Evolutionary conservation across 1,140 invertebrate species (phyloP).

Genomic region (Pogonomyrmex barbatus): DNA sequence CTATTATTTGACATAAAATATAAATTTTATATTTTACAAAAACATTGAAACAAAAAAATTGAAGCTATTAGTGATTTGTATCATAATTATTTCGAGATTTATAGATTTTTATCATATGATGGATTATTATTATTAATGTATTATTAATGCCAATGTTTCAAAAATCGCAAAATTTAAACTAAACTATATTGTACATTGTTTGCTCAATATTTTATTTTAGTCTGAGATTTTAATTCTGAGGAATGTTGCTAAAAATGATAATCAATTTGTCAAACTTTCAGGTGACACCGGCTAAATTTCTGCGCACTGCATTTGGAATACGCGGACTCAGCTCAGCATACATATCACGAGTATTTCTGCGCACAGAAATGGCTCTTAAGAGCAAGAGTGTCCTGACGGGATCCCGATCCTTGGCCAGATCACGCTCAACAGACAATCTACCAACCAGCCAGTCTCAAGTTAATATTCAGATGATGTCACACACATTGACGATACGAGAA

Average conservation of each 20-base stretch:
- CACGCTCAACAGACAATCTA: constrained; percentile 94
- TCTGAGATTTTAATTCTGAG: not conserved
- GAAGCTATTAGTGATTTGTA: no score
- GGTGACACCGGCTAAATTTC: constrained; percentile 93
- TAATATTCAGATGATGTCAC: constrained; percentile 97
- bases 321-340: constrained; percentile 94
- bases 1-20: not conserved
- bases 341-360: constrained; percentile 95
- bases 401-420: constrained; percentile 90
- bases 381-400: constrained; percentile 91
- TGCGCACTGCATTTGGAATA: constrained; percentile 96
- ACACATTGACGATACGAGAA: constrained; percentile 96
- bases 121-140: no score
- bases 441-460: constrained; percentile 96
- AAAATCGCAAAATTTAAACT: not conserved
- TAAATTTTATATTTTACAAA: no score
- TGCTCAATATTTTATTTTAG: constrained; percentile 6
- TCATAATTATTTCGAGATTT: no score
- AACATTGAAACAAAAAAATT: no score
- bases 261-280: constrained; percentile 74
- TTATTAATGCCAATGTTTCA: no score
- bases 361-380: constrained; percentile 96
- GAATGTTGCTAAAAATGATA: not conserved
- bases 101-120: no score
- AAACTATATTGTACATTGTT: not conserved